Base-by-base conservation (phyloP, 2,113 vertebrate genomes). In the Callipepla squamata region DNA sequence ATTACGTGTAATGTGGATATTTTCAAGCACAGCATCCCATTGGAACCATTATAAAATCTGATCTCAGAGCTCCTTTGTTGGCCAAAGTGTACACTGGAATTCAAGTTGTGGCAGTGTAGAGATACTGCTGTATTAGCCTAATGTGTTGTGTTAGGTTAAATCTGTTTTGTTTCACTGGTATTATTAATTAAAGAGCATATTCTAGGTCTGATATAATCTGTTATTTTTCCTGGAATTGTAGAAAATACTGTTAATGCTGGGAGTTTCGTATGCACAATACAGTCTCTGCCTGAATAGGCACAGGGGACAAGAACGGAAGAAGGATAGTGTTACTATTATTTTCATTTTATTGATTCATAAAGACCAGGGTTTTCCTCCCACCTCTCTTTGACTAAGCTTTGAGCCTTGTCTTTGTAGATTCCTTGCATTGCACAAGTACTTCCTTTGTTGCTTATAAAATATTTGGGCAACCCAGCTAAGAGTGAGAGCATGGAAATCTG, bases 171-270 rank as follows among this genome's bases (percentile, higher is more conserved):
- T 61, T 0, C 40, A 28, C 58, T 84, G 48, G 26, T 81, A 38
- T 90, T 95, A 87, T 81, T 95, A 28, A 19, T 89, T 67, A 76
- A 69, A 55, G 78, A 82, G n/a, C 81, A 63, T 92, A 93, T 81
- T 95, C 86, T 73, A 26, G 12, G 69, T 65, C 96, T 95, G 89
- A 91, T 95, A 92, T 61, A 94, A 92, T 93, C 80, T 90, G 53
- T 91, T 96, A 78, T 95, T 96, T 95, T 94, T 96, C 70, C 80
- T 95, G 94, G 80, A 90, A 96, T 85, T 93, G 66, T 62, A 36
- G 38, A 84, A 84, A 63, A 81, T 14, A 87, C 86, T 9, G 12
- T 93, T 93, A 61, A 61, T 73, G 62, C 36, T 79, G 74, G 23
- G 36, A 92, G 69, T 66, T 93, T 67, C 90, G 36, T 48, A 38